A percentile compares a stretch with the other conserved stretches of the same genome.
These are phyloP conservation scores for Onchidella celtica DNA, from an alignment of 2,888 invertebrate species.

Conservation along the genomic window DNA sequence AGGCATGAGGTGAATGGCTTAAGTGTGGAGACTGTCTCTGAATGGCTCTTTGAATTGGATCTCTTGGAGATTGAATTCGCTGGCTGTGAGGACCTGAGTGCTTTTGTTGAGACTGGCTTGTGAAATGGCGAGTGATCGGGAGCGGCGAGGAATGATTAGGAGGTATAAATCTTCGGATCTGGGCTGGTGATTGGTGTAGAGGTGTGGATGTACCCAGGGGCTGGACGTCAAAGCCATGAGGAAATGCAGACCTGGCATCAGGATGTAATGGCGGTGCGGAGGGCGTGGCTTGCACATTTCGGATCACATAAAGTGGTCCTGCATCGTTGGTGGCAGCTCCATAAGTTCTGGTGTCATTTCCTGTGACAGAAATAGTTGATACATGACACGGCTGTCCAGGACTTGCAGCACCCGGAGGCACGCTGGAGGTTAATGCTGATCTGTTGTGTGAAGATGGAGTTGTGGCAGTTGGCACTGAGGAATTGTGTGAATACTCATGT, in stretches of 20 bases:
- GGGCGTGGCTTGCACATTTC: slow-evolving; percentile 15
- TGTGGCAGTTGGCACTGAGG: neutral
- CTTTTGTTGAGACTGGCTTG: neutral
- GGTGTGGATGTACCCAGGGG: slow-evolving; percentile 43
- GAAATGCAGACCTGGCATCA: too few species aligned
- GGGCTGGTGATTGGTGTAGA: slow-evolving; percentile 37
- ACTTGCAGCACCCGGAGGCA: neutral
- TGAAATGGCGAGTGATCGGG: neutral
- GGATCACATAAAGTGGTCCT: slow-evolving; percentile 19
- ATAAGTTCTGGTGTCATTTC: neutral
- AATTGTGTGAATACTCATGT: neutral
- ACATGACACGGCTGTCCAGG: neutral
- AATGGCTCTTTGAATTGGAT: too few species aligned
- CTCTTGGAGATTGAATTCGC: too few species aligned
- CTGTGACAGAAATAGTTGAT: neutral
- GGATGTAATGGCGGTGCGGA: slow-evolving; percentile 14
- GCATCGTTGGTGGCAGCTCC: neutral
- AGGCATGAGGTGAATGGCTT: neutral
- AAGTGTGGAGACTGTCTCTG: neutral
- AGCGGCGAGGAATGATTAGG: slow-evolving; percentile 21
- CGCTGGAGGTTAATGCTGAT: neutral
- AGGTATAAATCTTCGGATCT: slow-evolving; percentile 17
- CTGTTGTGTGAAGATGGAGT: neutral
- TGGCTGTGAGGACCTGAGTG: too few species aligned
- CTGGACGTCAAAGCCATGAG: slow-evolving; percentile 7